Conservation (phyloP, 2,113 vertebrate species). For the Hystrix brachyura region DNA sequence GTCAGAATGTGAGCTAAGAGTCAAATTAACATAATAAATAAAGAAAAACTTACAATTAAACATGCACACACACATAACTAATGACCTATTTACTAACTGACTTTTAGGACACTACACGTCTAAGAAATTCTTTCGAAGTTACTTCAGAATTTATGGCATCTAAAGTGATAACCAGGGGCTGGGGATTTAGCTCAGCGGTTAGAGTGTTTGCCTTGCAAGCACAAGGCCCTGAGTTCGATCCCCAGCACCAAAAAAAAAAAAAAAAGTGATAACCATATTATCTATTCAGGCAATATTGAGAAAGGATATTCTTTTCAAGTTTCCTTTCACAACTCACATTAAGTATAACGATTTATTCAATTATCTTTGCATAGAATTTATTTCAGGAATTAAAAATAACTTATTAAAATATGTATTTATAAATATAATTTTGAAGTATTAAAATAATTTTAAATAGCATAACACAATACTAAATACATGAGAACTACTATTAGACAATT, state of each 20-base stretch:
- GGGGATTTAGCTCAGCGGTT: too few relatives aligned
- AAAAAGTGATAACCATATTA: neutral
- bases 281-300: neutral
- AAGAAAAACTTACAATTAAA: neutral
- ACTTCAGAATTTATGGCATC: neutral
- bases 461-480: neutral
- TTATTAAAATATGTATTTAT: neutral
- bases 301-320: neutral
- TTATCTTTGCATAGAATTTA: constrained; percentile 24
- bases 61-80: neutral
- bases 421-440: neutral
- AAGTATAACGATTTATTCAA: neutral
- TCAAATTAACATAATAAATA: neutral
- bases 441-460: neutral
- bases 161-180: neutral
- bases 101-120: neutral
- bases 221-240: too few relatives aligned
- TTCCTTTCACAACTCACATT: neutral
- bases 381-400: neutral
- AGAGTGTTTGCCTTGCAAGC: too few relatives aligned
- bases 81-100: neutral
- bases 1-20: neutral
- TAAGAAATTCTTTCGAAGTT: neutral
- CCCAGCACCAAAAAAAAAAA: too few relatives aligned
- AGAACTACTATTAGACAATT: neutral